Evolutionary conservation across 2,113 vertebrate species (phyloP), one percentile per base, ranked within the genome.

Genomic region (Trichechus manatus): DNA sequence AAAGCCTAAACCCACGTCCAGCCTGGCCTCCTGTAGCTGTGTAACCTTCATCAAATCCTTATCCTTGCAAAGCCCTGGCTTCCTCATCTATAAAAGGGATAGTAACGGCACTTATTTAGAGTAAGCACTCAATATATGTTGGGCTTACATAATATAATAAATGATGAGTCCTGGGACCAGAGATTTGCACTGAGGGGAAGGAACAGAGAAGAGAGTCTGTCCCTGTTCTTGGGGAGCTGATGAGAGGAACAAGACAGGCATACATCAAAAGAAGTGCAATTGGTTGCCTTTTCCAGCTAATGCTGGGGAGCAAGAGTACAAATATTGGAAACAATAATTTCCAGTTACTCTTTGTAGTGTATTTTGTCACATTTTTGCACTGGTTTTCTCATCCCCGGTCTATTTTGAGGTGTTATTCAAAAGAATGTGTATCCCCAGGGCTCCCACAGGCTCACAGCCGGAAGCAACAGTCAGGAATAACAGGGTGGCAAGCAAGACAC

Each of bases 341-440:
- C 78, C n/a, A 39, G n/a, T 93, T 53, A 61, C n/a, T 17, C 15
- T 59, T n/a, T 64, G n/a, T 7, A 47, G 36, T 47, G 2, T 22
- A 25, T 44, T 63, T 89, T 80, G 14, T 68, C 68, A 39, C 33
- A 23, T 15, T 70, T 50, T 74, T 36, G 66, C 29, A 15, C 1
- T 61, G 61, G 27, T 44, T 91, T 96, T 93, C 53, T 70, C 42
- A 92, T 92, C n/a, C 31, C 3, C 3, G 10, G 5, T 88, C 64
- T 95, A 68, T 42, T 59, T 13, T 22, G 74, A 82, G 84, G 27
- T 56, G 80, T 7, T 79, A 25, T 68, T 94, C 75, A 86, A 56
- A 78, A 31, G 31, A 36, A 42, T 11, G 3, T 80, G 91, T 63
- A 72, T 80, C 56, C 50, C 42, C 23, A 33, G 80, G 33, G 36